Evolutionary conservation across 2,888 invertebrate genomes (phyloP).

Genomic region (Pollenia griseotomentosa): DNA sequence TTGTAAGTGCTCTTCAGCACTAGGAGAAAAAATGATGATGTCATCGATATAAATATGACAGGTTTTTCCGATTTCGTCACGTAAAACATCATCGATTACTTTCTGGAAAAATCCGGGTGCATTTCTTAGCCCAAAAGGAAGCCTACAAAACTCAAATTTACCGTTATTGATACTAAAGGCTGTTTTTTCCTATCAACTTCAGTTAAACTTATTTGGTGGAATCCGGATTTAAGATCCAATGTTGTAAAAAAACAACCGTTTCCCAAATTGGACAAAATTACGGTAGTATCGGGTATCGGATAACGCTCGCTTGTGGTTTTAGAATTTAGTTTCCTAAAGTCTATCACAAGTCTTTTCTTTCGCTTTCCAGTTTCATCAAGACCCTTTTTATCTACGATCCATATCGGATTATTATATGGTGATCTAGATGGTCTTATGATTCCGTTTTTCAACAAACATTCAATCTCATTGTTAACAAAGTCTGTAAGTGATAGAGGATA

Average conservation of each 20-base stretch:
- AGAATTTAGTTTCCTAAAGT: slow-evolving; percentile 51
- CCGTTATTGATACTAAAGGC: slow-evolving; percentile 27
- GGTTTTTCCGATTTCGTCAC: no score
- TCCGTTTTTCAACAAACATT: slow-evolving; percentile 23
- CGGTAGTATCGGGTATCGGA: slow-evolving; percentile 24
- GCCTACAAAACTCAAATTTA: background rate
- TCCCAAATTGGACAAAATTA: slow-evolving; percentile 36
- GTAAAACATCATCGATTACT: no score
- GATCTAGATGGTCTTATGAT: slow-evolving; percentile 46
- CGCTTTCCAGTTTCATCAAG: slow-evolving; percentile 29
- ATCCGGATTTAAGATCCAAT: slow-evolving; percentile 52
- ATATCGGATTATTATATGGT: slow-evolving; percentile 54
- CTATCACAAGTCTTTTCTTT: slow-evolving; percentile 43
- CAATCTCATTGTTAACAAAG: slow-evolving; percentile 13
- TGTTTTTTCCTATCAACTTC: slow-evolving; percentile 49
- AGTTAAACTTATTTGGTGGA: slow-evolving; percentile 57
- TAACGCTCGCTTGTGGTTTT: slow-evolving; percentile 41
- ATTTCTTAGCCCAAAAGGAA: slow-evolving; percentile 41
- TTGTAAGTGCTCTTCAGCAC: slow-evolving; percentile 18
- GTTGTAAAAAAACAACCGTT: slow-evolving; percentile 21
- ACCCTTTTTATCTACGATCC: slow-evolving; percentile 49
- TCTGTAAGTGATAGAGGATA: slow-evolving; percentile 17
- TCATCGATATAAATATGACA: slow-evolving; percentile 54
- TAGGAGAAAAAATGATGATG: slow-evolving; percentile 9
- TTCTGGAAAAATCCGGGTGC: slow-evolving; percentile 35